Evolutionary conservation across 2,113 vertebrate genomes (phyloP).

Genomic region (Rallus limicola): DNA sequence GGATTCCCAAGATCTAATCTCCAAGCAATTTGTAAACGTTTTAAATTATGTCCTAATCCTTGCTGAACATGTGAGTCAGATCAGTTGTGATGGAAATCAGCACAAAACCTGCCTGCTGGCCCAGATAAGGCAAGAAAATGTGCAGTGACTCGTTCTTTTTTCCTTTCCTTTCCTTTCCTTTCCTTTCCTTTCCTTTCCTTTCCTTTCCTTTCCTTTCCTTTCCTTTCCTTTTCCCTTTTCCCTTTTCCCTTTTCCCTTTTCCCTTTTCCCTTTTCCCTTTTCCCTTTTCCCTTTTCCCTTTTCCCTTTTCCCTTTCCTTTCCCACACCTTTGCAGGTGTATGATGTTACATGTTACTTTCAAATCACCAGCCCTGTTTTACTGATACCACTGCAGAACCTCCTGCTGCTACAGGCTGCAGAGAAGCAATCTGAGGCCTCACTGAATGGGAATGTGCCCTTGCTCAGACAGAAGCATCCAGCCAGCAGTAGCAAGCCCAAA

Average conservation of each 20-base stretch:
- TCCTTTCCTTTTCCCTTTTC: no score
- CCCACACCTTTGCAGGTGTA: not conserved
- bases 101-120: not conserved
- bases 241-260: no score
- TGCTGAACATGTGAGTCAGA: not conserved
- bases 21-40: slow-evolving; percentile 43
- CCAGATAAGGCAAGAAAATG: not conserved
- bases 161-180: no score
- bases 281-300: no score
- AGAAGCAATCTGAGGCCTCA: not conserved
- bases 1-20: slow-evolving; percentile 33
- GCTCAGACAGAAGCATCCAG: not conserved
- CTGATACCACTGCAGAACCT: not conserved
- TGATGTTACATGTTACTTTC: not conserved
- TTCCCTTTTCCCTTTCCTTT: no score
- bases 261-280: no score
- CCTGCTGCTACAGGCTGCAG: not conserved
- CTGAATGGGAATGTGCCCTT: not conserved
- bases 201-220: no score
- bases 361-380: not conserved
- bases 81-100: not conserved
- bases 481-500: not conserved
- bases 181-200: no score
- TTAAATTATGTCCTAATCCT: slow-evolving; percentile 38
- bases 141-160: not conserved